Conservation (phyloP, 23 tunicate species). For the Trididemnum nubilum region DNA sequence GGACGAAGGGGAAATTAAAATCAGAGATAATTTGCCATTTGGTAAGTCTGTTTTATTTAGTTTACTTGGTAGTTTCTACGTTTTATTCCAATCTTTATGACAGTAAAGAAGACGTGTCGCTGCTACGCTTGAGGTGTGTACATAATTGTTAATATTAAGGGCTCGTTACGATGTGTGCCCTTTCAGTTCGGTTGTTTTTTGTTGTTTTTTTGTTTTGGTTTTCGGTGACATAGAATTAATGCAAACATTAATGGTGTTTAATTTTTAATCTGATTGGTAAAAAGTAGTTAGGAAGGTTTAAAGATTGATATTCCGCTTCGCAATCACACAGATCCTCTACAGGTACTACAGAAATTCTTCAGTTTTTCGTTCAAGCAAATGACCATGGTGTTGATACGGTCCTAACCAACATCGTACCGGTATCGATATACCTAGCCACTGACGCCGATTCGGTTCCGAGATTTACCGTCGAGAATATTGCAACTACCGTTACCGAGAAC, state of each 20-base stretch:
- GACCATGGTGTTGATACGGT: constrained; percentile 7
- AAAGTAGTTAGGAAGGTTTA: too few species aligned
- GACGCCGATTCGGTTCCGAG: constrained; percentile 32
- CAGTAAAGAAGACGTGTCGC: not conserved
- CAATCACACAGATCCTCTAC: too few species aligned
- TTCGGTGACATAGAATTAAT: too few species aligned
- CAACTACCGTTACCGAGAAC: constrained; percentile 30
- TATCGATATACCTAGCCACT: constrained; percentile 37
- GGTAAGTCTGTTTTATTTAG: constrained; percentile 41
- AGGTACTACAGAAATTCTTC: constrained; percentile 27
- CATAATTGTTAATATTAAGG: too few species aligned
- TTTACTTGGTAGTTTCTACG: too few species aligned
- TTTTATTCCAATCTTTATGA: not conserved
- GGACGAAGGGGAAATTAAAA: constrained; percentile 29
- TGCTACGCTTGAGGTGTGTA: too few species aligned
- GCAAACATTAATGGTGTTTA: too few species aligned
- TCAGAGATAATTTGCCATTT: constrained; percentile 15
- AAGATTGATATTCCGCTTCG: too few species aligned
- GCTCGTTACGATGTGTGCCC: too few species aligned
- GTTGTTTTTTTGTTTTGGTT: too few species aligned
- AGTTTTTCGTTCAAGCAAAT: constrained; percentile 42
- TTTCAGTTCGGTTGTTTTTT: too few species aligned
- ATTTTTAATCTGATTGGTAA: too few species aligned
- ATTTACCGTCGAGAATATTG: not conserved
- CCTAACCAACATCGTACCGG: constrained; percentile 23